Evolutionary conservation across 1,140 invertebrate species (phyloP).

Genomic region (Trachelipus rathkii): DNA sequence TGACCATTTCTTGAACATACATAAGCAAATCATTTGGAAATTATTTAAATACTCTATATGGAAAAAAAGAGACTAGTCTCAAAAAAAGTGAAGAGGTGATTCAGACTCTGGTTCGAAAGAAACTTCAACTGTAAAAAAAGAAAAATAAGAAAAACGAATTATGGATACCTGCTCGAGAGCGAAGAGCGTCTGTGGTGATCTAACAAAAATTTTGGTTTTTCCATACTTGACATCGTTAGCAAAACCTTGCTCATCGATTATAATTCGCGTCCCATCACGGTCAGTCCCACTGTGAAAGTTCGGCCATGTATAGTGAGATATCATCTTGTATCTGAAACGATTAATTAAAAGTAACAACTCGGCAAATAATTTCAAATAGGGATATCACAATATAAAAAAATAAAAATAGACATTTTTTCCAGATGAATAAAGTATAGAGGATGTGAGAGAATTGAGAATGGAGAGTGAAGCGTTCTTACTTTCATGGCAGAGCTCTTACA

Average conservation of each 20-base stretch:
- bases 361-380: no score
- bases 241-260: conserved; percentile 75
- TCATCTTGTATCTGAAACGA: conserved; percentile 83
- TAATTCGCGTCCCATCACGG: conserved; percentile 74
- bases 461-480: no score
- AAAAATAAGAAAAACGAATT: conserved; percentile 41
- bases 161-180: conserved; percentile 67
- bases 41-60: no score
- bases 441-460: no score
- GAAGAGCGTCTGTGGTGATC: conserved; percentile 83
- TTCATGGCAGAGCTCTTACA: no score
- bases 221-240: conserved; percentile 84
- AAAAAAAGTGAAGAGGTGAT: neutral
- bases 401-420: no score
- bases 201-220: conserved; percentile 90
- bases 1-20: no score
- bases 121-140: neutral
- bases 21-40: no score
- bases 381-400: no score
- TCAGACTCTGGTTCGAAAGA: neutral
- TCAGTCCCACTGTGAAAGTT: conserved; percentile 73
- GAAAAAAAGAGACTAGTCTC: no score
- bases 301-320: conserved; percentile 89
- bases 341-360: no score
- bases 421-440: no score